Base-by-base conservation (phyloP, 2,888 invertebrate species). In the Mimas tiliae region DNA sequence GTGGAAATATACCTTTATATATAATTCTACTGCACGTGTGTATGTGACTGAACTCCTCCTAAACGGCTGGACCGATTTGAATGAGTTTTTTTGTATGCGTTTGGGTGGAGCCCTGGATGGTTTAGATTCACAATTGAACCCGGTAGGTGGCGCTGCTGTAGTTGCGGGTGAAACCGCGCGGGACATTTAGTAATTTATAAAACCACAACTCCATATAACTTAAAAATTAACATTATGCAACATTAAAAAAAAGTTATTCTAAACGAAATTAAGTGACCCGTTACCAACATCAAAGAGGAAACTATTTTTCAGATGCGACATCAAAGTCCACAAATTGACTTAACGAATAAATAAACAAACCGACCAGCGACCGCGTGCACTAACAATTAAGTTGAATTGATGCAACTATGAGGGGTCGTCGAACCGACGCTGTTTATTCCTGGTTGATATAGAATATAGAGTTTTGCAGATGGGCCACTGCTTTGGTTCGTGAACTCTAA, bases 311-410 rank as follows among this genome's bases (percentile, higher is more conserved):
- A 75, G 74, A 73, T 69, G 74, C 75, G 72, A 81, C 81, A 81
- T 85, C 85, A 83, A 85, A 74, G 66, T 68, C 68, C 63, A 69
- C 33, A 74, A 69, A 71, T 71, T 72, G 74, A 66, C 68, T 66
- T 68, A 69, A 78, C 68, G 80, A 82, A 84, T 79, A 77, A 78
- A 81, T 77, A 73, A 75, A 69, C 55, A 19, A 11, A 9, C 67
- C 62, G 65, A 72, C 65, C 27, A 4, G 27, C 27, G 27, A 27
- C 27, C 62, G 65, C 71, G 64, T 81, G 81, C 83, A 80, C 78
- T 75, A 82, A 86, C 88, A 90, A 91, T 91, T 91, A 91, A 87
- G 77, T 78, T 79, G 73, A 86, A 89, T 89, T 87, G 88, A 89
- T 88, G 89, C 87, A 89, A 85, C 89, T 83, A 78, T 75, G 79